Evolutionary conservation across 2,888 invertebrate genomes (phyloP).

Genomic region (Encarsia formosa): DNA sequence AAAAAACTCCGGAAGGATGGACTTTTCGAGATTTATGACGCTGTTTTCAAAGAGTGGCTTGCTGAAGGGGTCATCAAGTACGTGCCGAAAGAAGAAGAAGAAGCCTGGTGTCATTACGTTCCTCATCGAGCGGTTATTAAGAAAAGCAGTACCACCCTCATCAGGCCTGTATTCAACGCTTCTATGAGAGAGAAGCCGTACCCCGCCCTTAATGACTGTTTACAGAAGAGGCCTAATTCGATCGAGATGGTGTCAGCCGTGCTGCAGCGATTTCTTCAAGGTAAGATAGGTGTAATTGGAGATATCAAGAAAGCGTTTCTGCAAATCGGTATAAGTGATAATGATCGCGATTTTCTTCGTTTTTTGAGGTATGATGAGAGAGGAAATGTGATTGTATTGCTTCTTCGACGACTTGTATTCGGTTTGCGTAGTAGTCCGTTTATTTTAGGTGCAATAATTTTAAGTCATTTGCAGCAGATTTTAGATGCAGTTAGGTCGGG

Average conservation of each 20-base stretch:
- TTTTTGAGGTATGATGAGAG: conserved; percentile 1
- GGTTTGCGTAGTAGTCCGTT: conserved; percentile 31
- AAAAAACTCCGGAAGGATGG: neutral
- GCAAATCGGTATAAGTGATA: conserved; percentile 23
- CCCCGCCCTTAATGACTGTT: conserved; percentile 32
- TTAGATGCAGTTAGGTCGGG: neutral
- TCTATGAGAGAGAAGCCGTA: conserved; percentile 29
- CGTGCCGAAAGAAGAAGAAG: neutral
- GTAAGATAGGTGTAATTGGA: conserved; percentile 22
- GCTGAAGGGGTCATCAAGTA: neutral
- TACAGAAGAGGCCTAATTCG: conserved; percentile 29
- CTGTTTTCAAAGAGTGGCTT: neutral
- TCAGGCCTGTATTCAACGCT: conserved; percentile 34
- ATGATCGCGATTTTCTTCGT: conserved; percentile 26
- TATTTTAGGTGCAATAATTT: conserved; percentile 30
- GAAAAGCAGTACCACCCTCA: conserved; percentile 24
- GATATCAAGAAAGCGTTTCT: conserved; percentile 29
- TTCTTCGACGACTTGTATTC: conserved; percentile 31
- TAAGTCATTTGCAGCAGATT: neutral
- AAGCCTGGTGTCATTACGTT: conserved; percentile 7
- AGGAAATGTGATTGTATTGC: conserved; percentile 10
- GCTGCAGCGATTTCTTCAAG: conserved; percentile 24
- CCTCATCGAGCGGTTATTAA: conserved; percentile 29
- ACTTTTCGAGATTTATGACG: neutral
- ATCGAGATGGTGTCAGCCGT: conserved; percentile 27